Evolutionary conservation across 2,797 vertebrate genomes (phyloP).

Genomic region (Spinibarbus caldwelli): DNA sequence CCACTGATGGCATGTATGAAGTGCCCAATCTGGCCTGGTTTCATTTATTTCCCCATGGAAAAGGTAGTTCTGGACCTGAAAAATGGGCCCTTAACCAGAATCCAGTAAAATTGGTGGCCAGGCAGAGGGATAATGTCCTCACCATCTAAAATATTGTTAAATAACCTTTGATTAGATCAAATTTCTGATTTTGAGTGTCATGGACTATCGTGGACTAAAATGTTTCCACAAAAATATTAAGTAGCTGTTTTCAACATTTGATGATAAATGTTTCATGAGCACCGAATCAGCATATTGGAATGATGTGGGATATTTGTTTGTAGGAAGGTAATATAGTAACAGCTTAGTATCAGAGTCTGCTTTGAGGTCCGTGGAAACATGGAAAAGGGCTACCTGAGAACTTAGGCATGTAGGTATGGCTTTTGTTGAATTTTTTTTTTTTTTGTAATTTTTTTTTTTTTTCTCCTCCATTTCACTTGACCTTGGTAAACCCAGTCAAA

Average conservation of each 20-base stretch:
- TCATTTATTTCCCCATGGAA: neutral
- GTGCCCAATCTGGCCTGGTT: neutral
- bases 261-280: too few relatives aligned
- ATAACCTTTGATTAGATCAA: neutral
- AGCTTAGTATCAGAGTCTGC: neutral
- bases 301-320: too few relatives aligned
- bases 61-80: neutral
- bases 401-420: neutral
- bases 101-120: neutral
- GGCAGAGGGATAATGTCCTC: neutral
- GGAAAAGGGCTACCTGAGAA: neutral
- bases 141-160: neutral
- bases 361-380: neutral
- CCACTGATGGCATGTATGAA: neutral
- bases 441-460: neutral
- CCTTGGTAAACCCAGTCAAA: neutral
- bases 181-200: neutral
- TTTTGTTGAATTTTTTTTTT: neutral
- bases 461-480: neutral
- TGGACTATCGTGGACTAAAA: neutral
- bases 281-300: too few relatives aligned
- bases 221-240: too few relatives aligned
- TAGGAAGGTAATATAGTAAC: neutral
- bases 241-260: too few relatives aligned
- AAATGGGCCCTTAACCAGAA: neutral